These are phyloP conservation scores for Aspidiotus rigidus DNA, from an alignment of 2,888 invertebrate genomes.

Conservation along the genomic window DNA sequence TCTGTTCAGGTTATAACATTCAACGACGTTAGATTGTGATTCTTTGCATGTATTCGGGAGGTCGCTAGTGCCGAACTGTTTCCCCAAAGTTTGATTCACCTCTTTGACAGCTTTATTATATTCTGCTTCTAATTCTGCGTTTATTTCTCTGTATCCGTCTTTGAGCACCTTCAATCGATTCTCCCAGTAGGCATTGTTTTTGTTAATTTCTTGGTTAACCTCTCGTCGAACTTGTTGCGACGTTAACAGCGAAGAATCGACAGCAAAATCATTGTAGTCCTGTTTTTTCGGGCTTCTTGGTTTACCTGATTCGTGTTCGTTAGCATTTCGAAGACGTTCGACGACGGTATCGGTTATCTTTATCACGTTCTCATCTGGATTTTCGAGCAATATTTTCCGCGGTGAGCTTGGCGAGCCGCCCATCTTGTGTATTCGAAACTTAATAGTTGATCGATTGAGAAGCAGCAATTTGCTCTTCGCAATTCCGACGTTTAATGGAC, in stretches of 20 bases:
- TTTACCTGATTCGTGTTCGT: background rate
- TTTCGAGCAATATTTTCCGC: constrained; percentile 16
- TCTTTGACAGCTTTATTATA: constrained; percentile 15
- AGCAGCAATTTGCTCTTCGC: too few relatives aligned
- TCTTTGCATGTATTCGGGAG: constrained; percentile 7
- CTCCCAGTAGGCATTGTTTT: constrained; percentile 22
- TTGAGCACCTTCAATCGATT: constrained; percentile 11
- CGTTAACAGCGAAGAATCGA: background rate
- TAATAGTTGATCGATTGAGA: too few relatives aligned
- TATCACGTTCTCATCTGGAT: constrained; percentile 19
- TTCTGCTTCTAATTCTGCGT: constrained; percentile 12
- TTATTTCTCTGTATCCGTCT: constrained; percentile 14
- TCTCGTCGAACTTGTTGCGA: constrained; percentile 16
- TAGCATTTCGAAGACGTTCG: constrained; percentile 9
- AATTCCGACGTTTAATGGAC: too few relatives aligned
- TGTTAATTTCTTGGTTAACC: constrained; percentile 9
- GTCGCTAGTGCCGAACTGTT: background rate
- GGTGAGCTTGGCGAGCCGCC: constrained; percentile 6
- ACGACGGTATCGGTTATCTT: constrained; percentile 18
- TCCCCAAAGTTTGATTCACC: constrained; percentile 21
- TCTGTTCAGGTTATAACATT: constrained; percentile 9
- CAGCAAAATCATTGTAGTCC: background rate
- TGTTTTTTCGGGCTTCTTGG: background rate
- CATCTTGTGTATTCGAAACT: background rate
- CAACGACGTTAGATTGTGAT: constrained; percentile 1